A percentile compares a stretch with the other conserved stretches of the same genome.
These are phyloP conservation scores for Enteromius fasciolatus DNA, from an alignment of 2,797 vertebrate species.

Conservation along the genomic window DNA sequence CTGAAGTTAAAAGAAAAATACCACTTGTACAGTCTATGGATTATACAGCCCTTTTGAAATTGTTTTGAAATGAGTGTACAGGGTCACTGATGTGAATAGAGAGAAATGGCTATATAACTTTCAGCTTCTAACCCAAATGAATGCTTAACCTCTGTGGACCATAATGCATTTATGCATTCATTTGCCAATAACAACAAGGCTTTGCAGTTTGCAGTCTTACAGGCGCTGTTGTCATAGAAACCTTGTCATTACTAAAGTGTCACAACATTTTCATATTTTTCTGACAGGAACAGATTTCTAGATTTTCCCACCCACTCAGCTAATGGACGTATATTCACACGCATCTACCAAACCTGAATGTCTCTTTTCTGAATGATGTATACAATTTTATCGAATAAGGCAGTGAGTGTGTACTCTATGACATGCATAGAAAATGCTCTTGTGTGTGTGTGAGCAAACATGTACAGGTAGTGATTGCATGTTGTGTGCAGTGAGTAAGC, in stretches of 20 bases:
- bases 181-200: constrained; percentile 37
- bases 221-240: constrained; percentile 42
- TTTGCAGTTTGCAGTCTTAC: constrained; percentile 31
- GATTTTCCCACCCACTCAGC: constrained; percentile 30
- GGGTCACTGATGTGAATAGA: constrained; percentile 4
- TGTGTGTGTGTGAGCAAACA: background rate
- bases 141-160: constrained; percentile 16
- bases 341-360: constrained; percentile 10
- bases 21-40: background rate
- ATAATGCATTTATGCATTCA: constrained; percentile 37
- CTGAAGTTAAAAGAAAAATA: background rate
- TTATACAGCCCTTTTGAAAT: constrained; percentile 13
- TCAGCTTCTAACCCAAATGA: constrained; percentile 31
- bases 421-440: too few species aligned
- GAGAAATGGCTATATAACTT: constrained; percentile 14
- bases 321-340: constrained; percentile 22
- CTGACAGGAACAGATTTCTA: constrained; percentile 28
- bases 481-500: constrained; percentile 23
- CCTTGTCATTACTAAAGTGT: constrained; percentile 45
- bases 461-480: constrained; percentile 6
- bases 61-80: constrained; percentile 12
- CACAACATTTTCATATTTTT: constrained; percentile 42
- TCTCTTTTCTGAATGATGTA: constrained; percentile 26
- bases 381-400: background rate
- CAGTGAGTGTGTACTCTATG: background rate